These are phyloP conservation scores for Scaptomyza caliginosa DNA, from an alignment of 2,888 invertebrate genomes.

Conservation along the genomic window DNA sequence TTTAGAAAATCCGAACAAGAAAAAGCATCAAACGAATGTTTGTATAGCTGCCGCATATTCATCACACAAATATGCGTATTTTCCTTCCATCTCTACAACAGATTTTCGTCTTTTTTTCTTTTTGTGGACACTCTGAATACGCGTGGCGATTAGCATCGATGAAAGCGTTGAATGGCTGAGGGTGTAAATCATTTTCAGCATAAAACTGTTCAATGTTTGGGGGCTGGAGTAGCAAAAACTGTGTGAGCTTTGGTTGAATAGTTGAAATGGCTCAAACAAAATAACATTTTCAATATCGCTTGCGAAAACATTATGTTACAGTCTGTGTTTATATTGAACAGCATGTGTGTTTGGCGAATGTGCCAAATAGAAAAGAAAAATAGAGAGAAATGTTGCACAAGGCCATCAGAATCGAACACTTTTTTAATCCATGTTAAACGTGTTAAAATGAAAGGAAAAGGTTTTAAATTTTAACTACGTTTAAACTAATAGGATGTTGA, in stretches of 20 bases:
- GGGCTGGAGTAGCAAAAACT: background rate
- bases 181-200: slow-evolving; percentile 40
- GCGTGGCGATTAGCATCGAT: slow-evolving; percentile 34
- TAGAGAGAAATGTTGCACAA: slow-evolving; percentile 58
- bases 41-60: slow-evolving; percentile 44
- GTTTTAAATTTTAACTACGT: background rate
- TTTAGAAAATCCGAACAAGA: slow-evolving; percentile 59
- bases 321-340: slow-evolving; percentile 45
- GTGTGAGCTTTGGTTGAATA: background rate
- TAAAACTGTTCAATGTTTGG: slow-evolving; percentile 31
- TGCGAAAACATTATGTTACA: slow-evolving; percentile 33
- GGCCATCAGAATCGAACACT: slow-evolving; percentile 49
- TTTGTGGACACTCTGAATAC: slow-evolving; percentile 47
- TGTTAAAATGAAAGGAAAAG: too few relatives aligned
- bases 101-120: slow-evolving; percentile 10
- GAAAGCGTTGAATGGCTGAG: slow-evolving; percentile 12
- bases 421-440: background rate
- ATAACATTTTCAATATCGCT: slow-evolving; percentile 24
- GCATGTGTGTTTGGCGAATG: slow-evolving; percentile 57
- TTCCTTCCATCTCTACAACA: slow-evolving; percentile 26
- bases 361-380: slow-evolving; percentile 54
- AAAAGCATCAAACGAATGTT: slow-evolving; percentile 47
- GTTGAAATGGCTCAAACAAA: slow-evolving; percentile 32
- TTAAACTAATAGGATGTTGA: too few relatives aligned
- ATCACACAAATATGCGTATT: slow-evolving; percentile 52